Conservation (phyloP, 1,140 invertebrate genomes). For the Drosophila bocqueti region DNA sequence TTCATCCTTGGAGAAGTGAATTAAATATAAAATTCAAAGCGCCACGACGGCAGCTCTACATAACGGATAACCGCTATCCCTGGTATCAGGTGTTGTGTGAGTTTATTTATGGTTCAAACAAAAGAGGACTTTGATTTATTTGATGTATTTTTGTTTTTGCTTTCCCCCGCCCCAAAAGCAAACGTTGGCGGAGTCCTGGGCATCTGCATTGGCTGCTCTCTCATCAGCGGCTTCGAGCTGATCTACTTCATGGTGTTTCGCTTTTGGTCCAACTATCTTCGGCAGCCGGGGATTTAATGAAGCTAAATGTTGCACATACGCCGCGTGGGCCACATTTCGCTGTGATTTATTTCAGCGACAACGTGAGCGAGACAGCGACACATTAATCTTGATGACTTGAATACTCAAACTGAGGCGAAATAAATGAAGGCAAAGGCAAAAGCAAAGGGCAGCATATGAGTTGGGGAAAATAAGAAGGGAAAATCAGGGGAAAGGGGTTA, state of each 20-base stretch:
- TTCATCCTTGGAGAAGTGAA: constrained; percentile 45
- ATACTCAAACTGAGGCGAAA: constrained; percentile 28
- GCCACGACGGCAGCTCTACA: constrained; percentile 16
- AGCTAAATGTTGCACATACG: constrained; percentile 65
- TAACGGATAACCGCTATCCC: constrained; percentile 23
- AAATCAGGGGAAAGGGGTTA: constrained; percentile 6
- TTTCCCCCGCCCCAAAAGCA: constrained; percentile 13
- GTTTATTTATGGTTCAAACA: background rate
- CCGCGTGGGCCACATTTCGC: constrained; percentile 58
- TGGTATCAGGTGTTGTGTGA: constrained; percentile 54
- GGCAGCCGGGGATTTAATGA: constrained; percentile 36
- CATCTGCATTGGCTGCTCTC: constrained; percentile 69
- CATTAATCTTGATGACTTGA: constrained; percentile 55
- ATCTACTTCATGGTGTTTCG: constrained; percentile 68
- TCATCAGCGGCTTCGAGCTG: constrained; percentile 70
- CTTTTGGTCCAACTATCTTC: constrained; percentile 58
- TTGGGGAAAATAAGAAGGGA: background rate
- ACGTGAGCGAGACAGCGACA: constrained; percentile 33
- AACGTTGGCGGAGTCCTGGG: constrained; percentile 65
- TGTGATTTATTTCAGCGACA: constrained; percentile 67
- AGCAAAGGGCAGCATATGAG: background rate
- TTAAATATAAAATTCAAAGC: constrained; percentile 20
- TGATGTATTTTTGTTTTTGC: background rate
- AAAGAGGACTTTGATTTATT: constrained; percentile 7
- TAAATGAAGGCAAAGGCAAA: constrained; percentile 27